Evolutionary conservation across 2,888 invertebrate genomes (phyloP).

Genomic region (Uropetala carovei): DNA sequence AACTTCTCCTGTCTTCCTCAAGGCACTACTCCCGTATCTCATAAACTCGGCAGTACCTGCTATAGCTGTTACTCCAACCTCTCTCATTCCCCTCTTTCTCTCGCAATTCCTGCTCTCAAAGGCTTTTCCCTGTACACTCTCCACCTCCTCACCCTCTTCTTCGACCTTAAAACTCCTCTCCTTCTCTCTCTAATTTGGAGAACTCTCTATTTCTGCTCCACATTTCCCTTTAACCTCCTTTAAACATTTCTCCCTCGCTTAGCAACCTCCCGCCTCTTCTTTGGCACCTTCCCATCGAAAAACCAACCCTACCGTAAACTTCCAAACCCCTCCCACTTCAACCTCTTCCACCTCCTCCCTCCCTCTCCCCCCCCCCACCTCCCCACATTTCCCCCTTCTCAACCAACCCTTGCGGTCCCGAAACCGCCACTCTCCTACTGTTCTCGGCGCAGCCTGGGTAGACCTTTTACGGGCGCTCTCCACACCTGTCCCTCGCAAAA

Average conservation of each 20-base stretch:
- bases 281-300: background rate
- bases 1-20: constrained; percentile 9
- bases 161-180: background rate
- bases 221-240: background rate
- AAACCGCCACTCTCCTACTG: background rate
- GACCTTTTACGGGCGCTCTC: background rate
- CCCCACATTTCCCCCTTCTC: background rate
- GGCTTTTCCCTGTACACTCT: background rate
- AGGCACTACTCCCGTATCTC: background rate
- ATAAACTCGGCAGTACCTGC: background rate
- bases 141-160: background rate
- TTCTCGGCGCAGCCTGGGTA: background rate
- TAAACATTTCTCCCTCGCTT: background rate
- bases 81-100: background rate
- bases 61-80: background rate
- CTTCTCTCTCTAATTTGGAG: background rate
- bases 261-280: background rate
- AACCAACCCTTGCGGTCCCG: background rate
- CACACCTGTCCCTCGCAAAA: constrained; percentile 19
- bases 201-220: background rate
- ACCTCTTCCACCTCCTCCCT: background rate
- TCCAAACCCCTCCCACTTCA: background rate
- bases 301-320: background rate
- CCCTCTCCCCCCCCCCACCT: background rate
- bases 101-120: background rate